Evolutionary conservation across 2,888 invertebrate species (phyloP).

Genomic region (Apocheima hispidaria): DNA sequence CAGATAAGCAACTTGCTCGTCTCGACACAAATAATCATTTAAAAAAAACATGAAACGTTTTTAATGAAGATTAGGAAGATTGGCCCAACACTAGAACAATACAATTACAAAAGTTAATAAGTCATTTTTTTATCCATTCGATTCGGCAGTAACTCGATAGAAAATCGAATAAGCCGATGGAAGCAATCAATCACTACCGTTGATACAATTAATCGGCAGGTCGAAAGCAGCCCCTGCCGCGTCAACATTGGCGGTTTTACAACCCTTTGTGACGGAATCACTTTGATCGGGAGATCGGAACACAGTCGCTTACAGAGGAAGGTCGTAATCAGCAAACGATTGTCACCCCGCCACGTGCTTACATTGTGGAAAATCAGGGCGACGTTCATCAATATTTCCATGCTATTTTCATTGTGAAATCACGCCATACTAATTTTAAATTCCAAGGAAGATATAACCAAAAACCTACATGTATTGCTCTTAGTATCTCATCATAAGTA

Average conservation of each 20-base stretch:
- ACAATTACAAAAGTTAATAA: conserved; percentile 26
- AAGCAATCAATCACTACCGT: conserved; percentile 54
- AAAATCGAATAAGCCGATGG: conserved; percentile 49
- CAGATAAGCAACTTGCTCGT: too few species aligned
- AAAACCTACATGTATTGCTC: not conserved
- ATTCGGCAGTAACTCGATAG: conserved; percentile 32
- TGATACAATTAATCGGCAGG: conserved; percentile 71
- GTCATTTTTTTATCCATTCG: conserved; percentile 27
- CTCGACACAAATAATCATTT: too few species aligned
- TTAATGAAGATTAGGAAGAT: too few species aligned
- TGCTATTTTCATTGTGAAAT: not conserved
- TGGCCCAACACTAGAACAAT: conserved; percentile 16
- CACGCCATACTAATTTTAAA: not conserved
- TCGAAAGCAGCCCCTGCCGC: conserved; percentile 55
- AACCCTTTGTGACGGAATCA: conserved; percentile 78
- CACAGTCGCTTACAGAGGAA: conserved; percentile 67
- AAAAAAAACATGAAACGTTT: conserved; percentile 6
- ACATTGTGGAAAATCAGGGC: conserved; percentile 51
- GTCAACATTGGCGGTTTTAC: conserved; percentile 72
- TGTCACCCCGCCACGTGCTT: conserved; percentile 58
- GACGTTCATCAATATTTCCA: conserved; percentile 48
- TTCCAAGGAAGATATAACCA: not conserved
- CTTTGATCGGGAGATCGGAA: conserved; percentile 67
- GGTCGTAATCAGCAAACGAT: conserved; percentile 70
- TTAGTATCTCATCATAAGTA: not conserved